phyloP scores from a whole-genome alignment of 53 echinoderm and acorn worm genomes.

The Mesocentrotus franciscanus region DNA sequence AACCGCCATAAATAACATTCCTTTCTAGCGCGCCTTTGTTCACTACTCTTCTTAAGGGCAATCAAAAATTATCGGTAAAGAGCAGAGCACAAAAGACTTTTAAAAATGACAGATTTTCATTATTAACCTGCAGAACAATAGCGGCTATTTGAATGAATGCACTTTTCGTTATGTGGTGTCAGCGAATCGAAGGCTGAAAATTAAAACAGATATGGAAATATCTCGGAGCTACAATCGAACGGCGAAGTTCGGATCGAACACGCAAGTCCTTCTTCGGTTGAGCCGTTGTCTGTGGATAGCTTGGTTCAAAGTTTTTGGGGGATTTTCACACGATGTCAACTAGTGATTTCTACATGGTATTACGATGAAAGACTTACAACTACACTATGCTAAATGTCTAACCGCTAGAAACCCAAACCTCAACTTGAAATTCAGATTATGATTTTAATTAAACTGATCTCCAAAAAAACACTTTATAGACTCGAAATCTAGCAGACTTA shows the following conservation, averaged over 20 bases:
- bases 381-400: too few relatives aligned
- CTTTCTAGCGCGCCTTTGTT: slow-evolving; percentile 14
- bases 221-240: slow-evolving; percentile 33
- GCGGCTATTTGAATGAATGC: slow-evolving; percentile 33
- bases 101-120: slow-evolving; percentile 56
- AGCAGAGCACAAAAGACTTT: not conserved
- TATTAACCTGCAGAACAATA: slow-evolving; percentile 26
- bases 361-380: not conserved
- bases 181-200: not conserved
- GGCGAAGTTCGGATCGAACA: not conserved
- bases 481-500: too few relatives aligned
- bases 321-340: slow-evolving; percentile 19
- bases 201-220: slow-evolving; percentile 53
- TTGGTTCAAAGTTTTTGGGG: not conserved
- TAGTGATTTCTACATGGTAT: not conserved
- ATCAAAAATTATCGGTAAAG: slow-evolving; percentile 50
- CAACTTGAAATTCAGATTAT: too few relatives aligned
- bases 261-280: not conserved
- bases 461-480: too few relatives aligned
- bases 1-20: slow-evolving; percentile 57
- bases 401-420: too few relatives aligned
- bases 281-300: not conserved
- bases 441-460: too few relatives aligned
- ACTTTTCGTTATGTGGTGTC: slow-evolving; percentile 30
- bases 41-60: slow-evolving; percentile 14